phyloP scores from a whole-genome alignment of 2,888 invertebrate species.

The Sicus ferrugineus region DNA sequence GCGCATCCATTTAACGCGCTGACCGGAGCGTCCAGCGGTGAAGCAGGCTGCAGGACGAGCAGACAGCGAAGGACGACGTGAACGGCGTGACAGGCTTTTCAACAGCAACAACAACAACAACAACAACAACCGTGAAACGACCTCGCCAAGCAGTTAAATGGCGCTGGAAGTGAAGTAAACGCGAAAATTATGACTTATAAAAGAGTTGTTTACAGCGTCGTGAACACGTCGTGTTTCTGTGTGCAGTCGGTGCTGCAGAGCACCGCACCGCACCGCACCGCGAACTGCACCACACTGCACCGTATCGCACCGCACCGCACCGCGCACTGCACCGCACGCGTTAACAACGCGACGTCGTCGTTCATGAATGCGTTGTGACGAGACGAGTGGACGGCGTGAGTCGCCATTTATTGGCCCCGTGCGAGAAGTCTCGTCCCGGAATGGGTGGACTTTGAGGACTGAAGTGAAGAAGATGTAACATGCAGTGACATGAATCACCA shows the following conservation, averaged over 20 bases:
- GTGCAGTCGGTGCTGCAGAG: background rate
- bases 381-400: no score
- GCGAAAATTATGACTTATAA: slow-evolving; percentile 27
- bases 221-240: background rate
- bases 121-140: slow-evolving; percentile 12
- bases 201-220: slow-evolving; percentile 28
- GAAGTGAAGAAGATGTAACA: no score
- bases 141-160: background rate
- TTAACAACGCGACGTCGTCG: slow-evolving; percentile 6
- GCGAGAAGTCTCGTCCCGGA: background rate
- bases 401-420: no score
- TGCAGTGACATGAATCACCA: no score
- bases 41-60: background rate
- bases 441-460: background rate
- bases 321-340: background rate
- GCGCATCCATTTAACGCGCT: slow-evolving; percentile 15
- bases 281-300: background rate
- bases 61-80: slow-evolving; percentile 1
- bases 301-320: background rate
- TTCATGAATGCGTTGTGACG: no score
- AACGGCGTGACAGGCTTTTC: background rate
- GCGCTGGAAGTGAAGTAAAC: slow-evolving; percentile 13
- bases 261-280: background rate
- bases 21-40: background rate
- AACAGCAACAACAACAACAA: background rate